phyloP scores from a whole-genome alignment of 2,113 vertebrate species.

The Ptilonorhynchus violaceus region DNA sequence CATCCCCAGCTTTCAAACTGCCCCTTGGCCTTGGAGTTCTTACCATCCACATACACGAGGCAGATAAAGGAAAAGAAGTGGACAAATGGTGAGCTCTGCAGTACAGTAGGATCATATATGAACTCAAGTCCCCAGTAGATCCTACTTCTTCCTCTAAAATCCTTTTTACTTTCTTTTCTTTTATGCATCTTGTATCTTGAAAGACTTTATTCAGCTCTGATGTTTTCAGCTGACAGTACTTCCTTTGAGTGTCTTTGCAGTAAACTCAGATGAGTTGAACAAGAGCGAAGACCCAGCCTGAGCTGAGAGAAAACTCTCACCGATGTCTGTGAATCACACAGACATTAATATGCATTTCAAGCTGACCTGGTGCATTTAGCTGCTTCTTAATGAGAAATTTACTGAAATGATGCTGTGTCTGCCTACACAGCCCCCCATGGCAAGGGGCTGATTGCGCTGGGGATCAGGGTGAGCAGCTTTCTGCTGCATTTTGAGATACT shows the following conservation, averaged over 20 bases:
- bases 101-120: neutral
- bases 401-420: neutral
- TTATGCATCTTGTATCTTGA: neutral
- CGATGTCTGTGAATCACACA: neutral
- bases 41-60: neutral
- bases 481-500: neutral
- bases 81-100: neutral
- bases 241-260: neutral
- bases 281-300: neutral
- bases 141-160: neutral
- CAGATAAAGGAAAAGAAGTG: neutral
- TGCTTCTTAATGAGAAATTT: constrained; percentile 17
- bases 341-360: neutral
- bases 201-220: neutral
- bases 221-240: neutral
- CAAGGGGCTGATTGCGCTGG: neutral
- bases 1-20: neutral
- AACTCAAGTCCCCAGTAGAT: neutral
- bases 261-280: neutral
- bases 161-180: neutral
- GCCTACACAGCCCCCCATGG: neutral
- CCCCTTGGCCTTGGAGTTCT: neutral
- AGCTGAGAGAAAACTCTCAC: neutral
- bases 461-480: neutral
- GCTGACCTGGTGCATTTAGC: neutral